Evolutionary conservation across 2,113 vertebrate genomes (phyloP).

Genomic region (Thinocorus orbignyianus): DNA sequence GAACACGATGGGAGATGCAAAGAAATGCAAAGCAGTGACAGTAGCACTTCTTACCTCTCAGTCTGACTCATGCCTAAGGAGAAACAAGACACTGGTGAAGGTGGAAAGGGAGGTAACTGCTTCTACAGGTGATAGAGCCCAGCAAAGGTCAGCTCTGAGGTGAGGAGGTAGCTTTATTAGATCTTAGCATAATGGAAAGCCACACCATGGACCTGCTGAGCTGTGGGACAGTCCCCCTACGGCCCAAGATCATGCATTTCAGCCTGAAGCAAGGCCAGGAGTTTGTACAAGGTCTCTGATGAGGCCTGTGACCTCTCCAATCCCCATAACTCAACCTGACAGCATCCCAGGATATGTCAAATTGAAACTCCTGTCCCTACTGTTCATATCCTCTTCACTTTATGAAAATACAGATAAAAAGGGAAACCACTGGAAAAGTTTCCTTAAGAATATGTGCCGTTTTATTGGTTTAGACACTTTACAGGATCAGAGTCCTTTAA

Average conservation of each 20-base stretch:
- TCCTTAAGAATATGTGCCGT: slow-evolving; percentile 49
- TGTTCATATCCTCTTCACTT: neutral
- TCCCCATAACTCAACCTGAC: neutral
- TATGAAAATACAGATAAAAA: slow-evolving; percentile 23
- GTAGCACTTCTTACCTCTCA: neutral
- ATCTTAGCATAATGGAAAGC: neutral
- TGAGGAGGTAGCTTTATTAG: neutral
- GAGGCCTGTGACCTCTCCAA: neutral
- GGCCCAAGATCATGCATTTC: neutral
- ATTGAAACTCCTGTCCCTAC: neutral
- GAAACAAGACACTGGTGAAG: neutral
- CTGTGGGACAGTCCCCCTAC: neutral
- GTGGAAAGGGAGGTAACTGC: neutral
- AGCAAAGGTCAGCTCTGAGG: neutral
- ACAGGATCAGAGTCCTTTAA: slow-evolving; percentile 43
- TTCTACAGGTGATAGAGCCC: neutral
- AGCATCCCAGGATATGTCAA: neutral
- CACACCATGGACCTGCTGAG: neutral
- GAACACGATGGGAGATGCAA: neutral
- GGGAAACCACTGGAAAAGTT: slow-evolving; percentile 23
- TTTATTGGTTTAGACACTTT: slow-evolving; percentile 55
- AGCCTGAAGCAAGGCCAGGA: neutral
- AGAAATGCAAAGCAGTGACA: neutral
- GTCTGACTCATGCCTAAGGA: neutral
- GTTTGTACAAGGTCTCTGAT: neutral